Evolutionary conservation across 2,797 vertebrate species (phyloP).

Genomic region (Cheirogaleus major): DNA sequence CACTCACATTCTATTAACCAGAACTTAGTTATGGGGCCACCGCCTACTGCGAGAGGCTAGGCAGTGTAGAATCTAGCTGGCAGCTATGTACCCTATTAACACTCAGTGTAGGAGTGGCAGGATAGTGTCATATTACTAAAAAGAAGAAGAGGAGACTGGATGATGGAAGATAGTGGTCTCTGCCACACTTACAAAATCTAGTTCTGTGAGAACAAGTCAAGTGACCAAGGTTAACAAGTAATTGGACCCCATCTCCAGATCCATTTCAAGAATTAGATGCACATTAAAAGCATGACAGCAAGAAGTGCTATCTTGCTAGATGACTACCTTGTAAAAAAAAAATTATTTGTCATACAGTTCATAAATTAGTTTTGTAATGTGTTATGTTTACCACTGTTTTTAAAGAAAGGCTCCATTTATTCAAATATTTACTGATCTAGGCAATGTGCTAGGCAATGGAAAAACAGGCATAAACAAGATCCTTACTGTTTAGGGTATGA

Average conservation of each 20-base stretch:
- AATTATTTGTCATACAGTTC: neutral
- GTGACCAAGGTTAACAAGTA: neutral
- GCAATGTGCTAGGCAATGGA: neutral
- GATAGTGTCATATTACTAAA: neutral
- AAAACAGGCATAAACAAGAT: constrained; percentile 33
- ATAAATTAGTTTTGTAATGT: constrained; percentile 33
- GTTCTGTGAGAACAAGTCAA: neutral
- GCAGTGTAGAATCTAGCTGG: neutral
- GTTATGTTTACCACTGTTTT: neutral
- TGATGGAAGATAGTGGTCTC: neutral
- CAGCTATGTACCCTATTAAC: neutral
- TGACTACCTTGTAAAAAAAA: neutral
- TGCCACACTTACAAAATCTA: neutral
- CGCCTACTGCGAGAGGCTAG: neutral
- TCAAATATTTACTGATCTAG: constrained; percentile 30
- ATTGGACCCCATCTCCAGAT: neutral
- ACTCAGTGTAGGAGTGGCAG: neutral
- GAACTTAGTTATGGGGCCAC: neutral
- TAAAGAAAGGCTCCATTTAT: neutral
- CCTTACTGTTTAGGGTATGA: neutral
- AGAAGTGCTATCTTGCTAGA: constrained; percentile 9
- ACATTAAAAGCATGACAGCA: neutral
- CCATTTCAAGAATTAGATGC: neutral
- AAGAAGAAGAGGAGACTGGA: neutral
- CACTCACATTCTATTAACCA: neutral